Conservation (phyloP, 2,888 invertebrate genomes). For the Stenichneumon culpator region DNA sequence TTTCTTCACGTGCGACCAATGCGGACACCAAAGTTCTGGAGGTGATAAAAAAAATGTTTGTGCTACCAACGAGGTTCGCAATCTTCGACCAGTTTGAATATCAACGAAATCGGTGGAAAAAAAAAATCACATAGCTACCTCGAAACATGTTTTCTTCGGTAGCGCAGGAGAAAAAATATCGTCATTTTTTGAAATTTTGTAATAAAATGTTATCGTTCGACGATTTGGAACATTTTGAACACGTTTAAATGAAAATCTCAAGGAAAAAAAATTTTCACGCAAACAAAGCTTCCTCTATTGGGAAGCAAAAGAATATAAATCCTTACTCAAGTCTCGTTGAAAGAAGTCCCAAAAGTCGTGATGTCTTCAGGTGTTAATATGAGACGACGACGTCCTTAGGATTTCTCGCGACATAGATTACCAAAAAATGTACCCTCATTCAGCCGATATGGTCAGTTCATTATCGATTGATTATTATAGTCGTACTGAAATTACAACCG, state of each 20-base stretch:
- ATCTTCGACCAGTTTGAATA: too few relatives aligned
- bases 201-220: background rate
- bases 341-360: conserved; percentile 80
- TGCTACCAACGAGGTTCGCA: too few relatives aligned
- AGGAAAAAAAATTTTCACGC: background rate
- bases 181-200: too few relatives aligned
- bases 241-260: background rate
- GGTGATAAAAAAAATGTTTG: background rate
- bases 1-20: conserved; percentile 92
- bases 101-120: conserved; percentile 61
- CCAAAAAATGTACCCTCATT: conserved; percentile 65
- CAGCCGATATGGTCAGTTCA: background rate
- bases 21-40: conserved; percentile 91
- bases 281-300: too few relatives aligned
- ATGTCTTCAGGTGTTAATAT: conserved; percentile 77
- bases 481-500: conserved; percentile 10
- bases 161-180: too few relatives aligned
- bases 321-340: conserved; percentile 77
- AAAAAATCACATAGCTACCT: background rate
- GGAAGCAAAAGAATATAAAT: background rate
- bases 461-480: background rate
- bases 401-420: conserved; percentile 80
- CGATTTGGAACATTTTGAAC: background rate
- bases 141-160: too few relatives aligned
- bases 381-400: conserved; percentile 81